Conservation (phyloP, 2,797 vertebrate species). For the Sebastes dallii region DNA sequence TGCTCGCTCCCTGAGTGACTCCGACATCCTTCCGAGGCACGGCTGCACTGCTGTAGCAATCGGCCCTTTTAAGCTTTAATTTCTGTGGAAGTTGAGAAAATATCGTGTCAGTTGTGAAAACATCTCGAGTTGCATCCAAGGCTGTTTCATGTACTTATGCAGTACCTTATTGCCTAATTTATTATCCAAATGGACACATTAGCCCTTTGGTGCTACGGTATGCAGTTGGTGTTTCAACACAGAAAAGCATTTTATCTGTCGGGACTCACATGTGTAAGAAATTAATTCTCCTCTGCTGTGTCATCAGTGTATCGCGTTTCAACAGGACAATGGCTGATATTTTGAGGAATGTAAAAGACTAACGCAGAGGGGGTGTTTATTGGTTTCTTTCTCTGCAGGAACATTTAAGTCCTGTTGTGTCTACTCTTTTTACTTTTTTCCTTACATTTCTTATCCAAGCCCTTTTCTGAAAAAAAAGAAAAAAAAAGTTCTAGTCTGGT, state of each 20-base stretch:
- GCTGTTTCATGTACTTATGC: conserved; percentile 34
- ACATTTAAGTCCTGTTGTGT: conserved; percentile 51
- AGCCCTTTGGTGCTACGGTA: conserved; percentile 45
- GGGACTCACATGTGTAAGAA: conserved; percentile 32
- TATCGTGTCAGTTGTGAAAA: conserved; percentile 37
- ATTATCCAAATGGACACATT: conserved; percentile 58
- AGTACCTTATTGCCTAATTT: conserved; percentile 68
- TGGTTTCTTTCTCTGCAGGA: conserved; percentile 49
- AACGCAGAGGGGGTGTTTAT: conserved; percentile 45
- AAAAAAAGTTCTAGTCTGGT: conserved; percentile 52
- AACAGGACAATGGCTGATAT: conserved; percentile 50
- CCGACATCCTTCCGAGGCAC: conserved; percentile 30
- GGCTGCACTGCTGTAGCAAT: conserved; percentile 67
- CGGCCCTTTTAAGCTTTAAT: conserved; percentile 55
- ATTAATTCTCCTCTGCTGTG: conserved; percentile 48
- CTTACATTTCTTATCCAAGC: conserved; percentile 53
- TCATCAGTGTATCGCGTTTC: conserved; percentile 38
- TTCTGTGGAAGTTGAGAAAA: conserved; percentile 37
- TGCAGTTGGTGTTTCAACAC: conserved; percentile 31
- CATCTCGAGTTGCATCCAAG: conserved; percentile 28
- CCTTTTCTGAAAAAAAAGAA: conserved; percentile 43
- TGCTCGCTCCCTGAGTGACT: conserved; percentile 40
- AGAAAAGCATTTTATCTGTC: conserved; percentile 48
- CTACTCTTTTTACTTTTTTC: conserved; percentile 46
- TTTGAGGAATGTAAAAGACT: conserved; percentile 67